Evolutionary conservation across 92 coral and sea anemone species (phyloP).

Genomic region (Nematostella vectensis): DNA sequence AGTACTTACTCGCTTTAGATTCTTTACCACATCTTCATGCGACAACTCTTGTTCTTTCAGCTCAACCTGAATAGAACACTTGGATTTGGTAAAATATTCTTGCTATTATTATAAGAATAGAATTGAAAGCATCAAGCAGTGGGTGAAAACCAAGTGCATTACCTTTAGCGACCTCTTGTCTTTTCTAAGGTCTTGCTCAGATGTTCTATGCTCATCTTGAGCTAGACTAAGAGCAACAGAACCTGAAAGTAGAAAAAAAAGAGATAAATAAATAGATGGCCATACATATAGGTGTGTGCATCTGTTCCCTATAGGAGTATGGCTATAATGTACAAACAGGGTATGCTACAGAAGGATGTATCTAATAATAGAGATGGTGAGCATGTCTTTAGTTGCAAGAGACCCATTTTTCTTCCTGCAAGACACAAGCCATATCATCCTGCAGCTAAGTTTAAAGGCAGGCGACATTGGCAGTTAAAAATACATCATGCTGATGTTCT

Average conservation of each 20-base stretch:
- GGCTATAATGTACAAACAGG: too few species aligned
- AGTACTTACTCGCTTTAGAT: slow-evolving; percentile 71
- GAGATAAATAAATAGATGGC: too few species aligned
- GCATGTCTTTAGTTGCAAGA: too few species aligned
- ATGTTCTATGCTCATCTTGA: slow-evolving; percentile 82
- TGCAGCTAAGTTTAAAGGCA: too few species aligned
- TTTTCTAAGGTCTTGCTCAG: slow-evolving; percentile 90
- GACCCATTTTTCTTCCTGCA: too few species aligned
- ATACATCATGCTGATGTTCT: too few species aligned
- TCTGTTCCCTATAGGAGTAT: too few species aligned
- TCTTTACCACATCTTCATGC: slow-evolving; percentile 96
- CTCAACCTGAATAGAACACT: slow-evolving; percentile 67
- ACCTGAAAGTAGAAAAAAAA: slow-evolving; percentile 33
- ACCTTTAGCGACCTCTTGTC: slow-evolving; percentile 89
- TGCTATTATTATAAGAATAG: not conserved
- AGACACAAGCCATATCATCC: too few species aligned
- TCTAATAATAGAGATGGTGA: too few species aligned
- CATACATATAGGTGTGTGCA: too few species aligned
- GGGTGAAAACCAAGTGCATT: not conserved
- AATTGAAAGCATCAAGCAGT: not conserved
- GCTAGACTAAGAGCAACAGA: slow-evolving; percentile 87
- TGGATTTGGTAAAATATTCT: not conserved
- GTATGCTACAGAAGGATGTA: too few species aligned
- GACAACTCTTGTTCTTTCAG: slow-evolving; percentile 94
- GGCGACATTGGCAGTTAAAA: too few species aligned